A percentile compares a stretch with the other conserved stretches of the same genome.
These are phyloP conservation scores for Dryoscopus gambensis DNA, from an alignment of 2,113 vertebrate species.

Conservation along the genomic window DNA sequence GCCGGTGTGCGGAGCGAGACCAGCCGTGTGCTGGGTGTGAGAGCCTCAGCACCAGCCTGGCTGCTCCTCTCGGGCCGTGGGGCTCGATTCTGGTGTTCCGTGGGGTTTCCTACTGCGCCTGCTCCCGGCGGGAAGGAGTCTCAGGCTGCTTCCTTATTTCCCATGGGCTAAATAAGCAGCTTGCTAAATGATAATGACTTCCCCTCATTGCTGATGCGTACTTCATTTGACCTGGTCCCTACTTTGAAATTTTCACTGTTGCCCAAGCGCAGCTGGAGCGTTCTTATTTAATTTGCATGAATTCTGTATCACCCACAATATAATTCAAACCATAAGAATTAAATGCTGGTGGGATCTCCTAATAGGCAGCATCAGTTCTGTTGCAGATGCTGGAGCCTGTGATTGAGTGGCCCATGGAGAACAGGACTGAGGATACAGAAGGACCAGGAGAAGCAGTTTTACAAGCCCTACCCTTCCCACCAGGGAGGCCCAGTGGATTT, in stretches of 20 bases:
- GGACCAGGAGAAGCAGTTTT: neutral
- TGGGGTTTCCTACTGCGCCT: fast-evolving
- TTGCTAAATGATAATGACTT: neutral
- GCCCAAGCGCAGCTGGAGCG: neutral
- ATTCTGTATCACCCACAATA: neutral
- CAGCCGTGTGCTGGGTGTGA: neutral
- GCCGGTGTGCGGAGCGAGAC: fast-evolving
- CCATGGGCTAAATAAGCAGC: neutral
- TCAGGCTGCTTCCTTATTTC: neutral
- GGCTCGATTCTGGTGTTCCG: neutral
- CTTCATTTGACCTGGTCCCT: slow-evolving; percentile 15
- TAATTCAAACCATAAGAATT: neutral
- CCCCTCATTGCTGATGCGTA: neutral
- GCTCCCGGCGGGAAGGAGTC: fast-evolving
- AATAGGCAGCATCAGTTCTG: slow-evolving; percentile 19
- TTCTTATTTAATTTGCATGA: slow-evolving; percentile 34
- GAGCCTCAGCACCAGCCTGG: neutral
- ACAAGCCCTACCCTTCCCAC: neutral
- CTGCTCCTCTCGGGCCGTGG: fast-evolving
- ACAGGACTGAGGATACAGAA: neutral
- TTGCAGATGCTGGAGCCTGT: slow-evolving; percentile 14
- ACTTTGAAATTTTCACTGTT: slow-evolving; percentile 4
- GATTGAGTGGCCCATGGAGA: neutral
- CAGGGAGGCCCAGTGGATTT: neutral
- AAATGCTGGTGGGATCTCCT: neutral